Evolutionary conservation across 1,140 invertebrate species (phyloP).

Genomic region (Hirudo medicinalis): DNA sequence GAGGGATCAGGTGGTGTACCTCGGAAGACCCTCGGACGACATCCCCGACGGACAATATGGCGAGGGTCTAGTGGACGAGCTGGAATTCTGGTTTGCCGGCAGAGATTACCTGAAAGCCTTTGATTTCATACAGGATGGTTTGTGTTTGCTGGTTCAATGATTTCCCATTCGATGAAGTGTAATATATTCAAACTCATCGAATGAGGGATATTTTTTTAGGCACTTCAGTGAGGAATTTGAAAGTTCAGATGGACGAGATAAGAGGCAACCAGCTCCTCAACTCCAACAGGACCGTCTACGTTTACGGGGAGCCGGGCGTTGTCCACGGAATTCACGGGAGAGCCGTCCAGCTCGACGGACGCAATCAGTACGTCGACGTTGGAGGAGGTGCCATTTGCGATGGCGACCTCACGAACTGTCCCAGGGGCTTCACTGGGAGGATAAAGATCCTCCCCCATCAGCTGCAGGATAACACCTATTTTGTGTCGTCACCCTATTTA

Average conservation of each 20-base stretch:
- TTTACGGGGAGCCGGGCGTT: constrained; percentile 25
- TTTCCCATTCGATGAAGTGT: too few relatives aligned
- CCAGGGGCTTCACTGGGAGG: constrained; percentile 30
- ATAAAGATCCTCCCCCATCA: constrained; percentile 28
- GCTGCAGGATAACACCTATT: constrained; percentile 32
- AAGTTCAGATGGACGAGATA: constrained; percentile 27
- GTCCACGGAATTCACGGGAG: constrained; percentile 22
- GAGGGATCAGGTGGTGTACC: constrained; percentile 17
- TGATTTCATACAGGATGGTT: constrained; percentile 20
- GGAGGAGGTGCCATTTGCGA: constrained; percentile 29
- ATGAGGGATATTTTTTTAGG: not conserved
- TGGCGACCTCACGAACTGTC: constrained; percentile 32
- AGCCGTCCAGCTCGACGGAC: constrained; percentile 30
- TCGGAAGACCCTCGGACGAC: constrained; percentile 20
- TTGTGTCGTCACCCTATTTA: constrained; percentile 33
- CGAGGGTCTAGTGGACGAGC: constrained; percentile 32
- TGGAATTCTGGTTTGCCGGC: constrained; percentile 34
- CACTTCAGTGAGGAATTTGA: constrained; percentile 25
- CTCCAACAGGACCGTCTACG: constrained; percentile 25
- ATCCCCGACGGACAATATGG: constrained; percentile 22
- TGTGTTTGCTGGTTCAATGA: not conserved
- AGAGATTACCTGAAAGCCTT: constrained; percentile 20
- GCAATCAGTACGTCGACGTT: constrained; percentile 32
- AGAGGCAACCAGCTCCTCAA: constrained; percentile 27
- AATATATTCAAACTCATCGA: too few relatives aligned